phyloP scores from a whole-genome alignment of 2,797 vertebrate species.

The Cercopithecus mitis region DNA sequence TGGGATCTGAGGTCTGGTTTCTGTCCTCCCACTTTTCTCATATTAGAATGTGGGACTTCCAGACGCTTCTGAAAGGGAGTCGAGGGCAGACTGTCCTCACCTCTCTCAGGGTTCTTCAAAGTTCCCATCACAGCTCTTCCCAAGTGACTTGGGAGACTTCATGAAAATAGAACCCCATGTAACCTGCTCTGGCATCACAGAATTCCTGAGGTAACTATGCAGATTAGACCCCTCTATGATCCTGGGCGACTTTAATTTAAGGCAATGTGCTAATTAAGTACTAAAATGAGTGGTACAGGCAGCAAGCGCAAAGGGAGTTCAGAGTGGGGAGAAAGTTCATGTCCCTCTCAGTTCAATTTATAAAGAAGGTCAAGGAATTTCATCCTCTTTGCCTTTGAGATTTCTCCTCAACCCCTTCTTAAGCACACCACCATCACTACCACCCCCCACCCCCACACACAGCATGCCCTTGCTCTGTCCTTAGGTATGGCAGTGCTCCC shows the following conservation, averaged over 20 bases:
- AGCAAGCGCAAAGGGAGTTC: conserved; percentile 67
- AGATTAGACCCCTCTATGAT: conserved; percentile 73
- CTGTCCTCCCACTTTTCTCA: not conserved
- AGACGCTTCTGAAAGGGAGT: not conserved
- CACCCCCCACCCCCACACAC: rapidly evolving
- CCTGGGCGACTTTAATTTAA: conserved; percentile 72
- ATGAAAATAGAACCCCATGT: not conserved
- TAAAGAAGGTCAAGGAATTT: not conserved
- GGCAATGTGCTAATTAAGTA: conserved; percentile 62
- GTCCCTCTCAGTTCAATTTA: conserved; percentile 44
- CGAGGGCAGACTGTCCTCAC: not conserved
- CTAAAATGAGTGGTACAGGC: conserved; percentile 58
- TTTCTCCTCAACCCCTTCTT: not conserved
- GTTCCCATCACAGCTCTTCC: not conserved
- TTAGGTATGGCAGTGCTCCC: not conserved
- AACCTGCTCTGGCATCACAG: conserved; percentile 16
- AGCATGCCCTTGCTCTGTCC: not conserved
- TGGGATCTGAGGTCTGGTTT: not conserved
- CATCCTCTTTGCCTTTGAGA: not conserved
- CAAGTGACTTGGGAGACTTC: not conserved
- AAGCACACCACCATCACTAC: not conserved
- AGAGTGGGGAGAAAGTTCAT: conserved; percentile 63
- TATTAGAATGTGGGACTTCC: not conserved
- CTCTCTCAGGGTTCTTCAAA: not conserved
- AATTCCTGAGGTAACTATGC: conserved; percentile 74